Conservation (phyloP, 1,140 invertebrate genomes). For the Homalodisca vitripennis region DNA sequence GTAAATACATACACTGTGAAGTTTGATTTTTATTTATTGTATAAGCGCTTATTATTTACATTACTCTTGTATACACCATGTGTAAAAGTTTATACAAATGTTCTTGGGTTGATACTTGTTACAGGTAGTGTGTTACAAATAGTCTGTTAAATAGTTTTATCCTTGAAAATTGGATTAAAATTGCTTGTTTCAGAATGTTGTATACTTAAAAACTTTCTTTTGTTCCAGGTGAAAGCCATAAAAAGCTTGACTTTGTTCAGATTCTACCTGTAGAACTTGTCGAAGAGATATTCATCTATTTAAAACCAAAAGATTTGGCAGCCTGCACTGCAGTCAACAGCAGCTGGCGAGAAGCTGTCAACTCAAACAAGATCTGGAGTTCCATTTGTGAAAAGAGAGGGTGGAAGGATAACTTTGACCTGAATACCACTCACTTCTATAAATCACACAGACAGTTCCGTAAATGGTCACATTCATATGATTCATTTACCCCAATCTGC, state of each 20-base stretch:
- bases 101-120: too few species aligned
- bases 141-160: too few species aligned
- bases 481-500: conserved; percentile 9
- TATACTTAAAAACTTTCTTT: not conserved
- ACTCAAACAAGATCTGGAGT: conserved; percentile 34
- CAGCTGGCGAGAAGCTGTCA: conserved; percentile 33
- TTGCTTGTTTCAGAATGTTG: too few species aligned
- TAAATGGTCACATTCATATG: not conserved
- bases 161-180: too few species aligned
- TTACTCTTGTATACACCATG: too few species aligned
- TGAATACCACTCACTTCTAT: not conserved
- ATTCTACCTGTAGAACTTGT: conserved; percentile 31
- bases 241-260: conserved; percentile 24
- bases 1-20: too few species aligned
- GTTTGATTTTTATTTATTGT: too few species aligned
- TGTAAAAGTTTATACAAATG: too few species aligned
- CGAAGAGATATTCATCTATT: conserved; percentile 33
- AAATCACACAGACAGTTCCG: not conserved
- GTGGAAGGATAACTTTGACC: conserved; percentile 17
- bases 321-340: conserved; percentile 20
- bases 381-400: not conserved
- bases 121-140: too few species aligned
- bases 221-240: not conserved
- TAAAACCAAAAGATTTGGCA: conserved; percentile 27
- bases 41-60: too few species aligned